phyloP scores from a whole-genome alignment of 2,113 vertebrate species.

The Piliocolobus tephrosceles region DNA sequence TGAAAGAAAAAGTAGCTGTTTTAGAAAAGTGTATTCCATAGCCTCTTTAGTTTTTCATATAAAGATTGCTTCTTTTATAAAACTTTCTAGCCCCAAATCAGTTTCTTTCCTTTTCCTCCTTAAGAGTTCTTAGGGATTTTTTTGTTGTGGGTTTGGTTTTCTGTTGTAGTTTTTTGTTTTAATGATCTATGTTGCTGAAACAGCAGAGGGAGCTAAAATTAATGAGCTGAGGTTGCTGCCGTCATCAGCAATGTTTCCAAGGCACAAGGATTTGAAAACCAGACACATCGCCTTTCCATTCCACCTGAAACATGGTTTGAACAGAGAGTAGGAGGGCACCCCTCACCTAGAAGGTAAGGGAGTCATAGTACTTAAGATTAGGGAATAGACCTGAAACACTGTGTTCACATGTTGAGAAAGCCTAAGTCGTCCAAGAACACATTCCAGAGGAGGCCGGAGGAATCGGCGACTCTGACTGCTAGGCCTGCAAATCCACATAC shows the following conservation, averaged over 20 bases:
- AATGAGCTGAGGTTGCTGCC: neutral
- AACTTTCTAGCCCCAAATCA: neutral
- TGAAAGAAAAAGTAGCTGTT: neutral
- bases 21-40: neutral
- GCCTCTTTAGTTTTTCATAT: neutral
- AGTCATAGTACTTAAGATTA: neutral
- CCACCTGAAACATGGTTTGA: neutral
- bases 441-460: neutral
- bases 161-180: neutral
- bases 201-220: constrained; percentile 47
- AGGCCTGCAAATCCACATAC: neutral
- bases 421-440: neutral
- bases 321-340: neutral
- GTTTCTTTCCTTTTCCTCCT: neutral
- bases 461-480: neutral
- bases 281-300: neutral
- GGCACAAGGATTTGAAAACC: neutral
- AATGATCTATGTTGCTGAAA: constrained; percentile 9
- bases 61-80: neutral
- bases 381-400: neutral
- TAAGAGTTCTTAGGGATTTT: neutral
- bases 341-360: too few species aligned
- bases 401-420: neutral
- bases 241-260: neutral
- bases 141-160: neutral